A percentile compares a stretch with the other conserved stretches of the same genome.
phyloP scores from a whole-genome alignment of 1,140 invertebrate genomes.

The Drosophila punjabiensis region DNA sequence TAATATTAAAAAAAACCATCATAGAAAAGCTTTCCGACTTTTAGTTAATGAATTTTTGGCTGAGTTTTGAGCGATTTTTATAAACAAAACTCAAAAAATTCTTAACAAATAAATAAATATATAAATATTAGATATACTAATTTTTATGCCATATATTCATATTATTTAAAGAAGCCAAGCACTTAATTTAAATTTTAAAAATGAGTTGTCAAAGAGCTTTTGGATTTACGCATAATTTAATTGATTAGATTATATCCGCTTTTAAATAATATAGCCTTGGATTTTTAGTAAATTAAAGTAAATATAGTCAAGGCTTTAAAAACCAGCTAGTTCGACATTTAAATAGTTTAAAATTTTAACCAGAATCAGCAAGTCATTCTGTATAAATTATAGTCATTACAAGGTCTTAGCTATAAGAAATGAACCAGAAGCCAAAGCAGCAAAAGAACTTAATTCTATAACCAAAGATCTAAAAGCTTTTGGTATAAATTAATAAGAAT shows the following conservation, averaged over 20 bases:
- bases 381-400: slow-evolving; percentile 4
- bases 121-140: not conserved
- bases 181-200: not conserved
- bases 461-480: not conserved
- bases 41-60: too few relatives aligned
- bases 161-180: not conserved
- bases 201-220: not conserved
- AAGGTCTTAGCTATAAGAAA: not conserved
- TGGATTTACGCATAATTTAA: not conserved
- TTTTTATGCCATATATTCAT: not conserved
- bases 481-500: too few relatives aligned
- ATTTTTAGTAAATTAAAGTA: not conserved
- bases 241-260: not conserved
- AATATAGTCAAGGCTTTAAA: not conserved
- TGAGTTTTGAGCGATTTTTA: too few relatives aligned
- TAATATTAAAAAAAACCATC: too few relatives aligned
- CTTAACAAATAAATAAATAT: too few relatives aligned
- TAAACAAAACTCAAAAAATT: not conserved
- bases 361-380: not conserved
- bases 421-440: too few relatives aligned
- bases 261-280: not conserved
- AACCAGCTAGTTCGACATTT: not conserved
- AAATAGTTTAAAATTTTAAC: not conserved
- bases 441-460: not conserved
- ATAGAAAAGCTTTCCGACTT: too few relatives aligned